Conservation (phyloP, 2,888 invertebrate species). For the Drymonia ruficornis region DNA sequence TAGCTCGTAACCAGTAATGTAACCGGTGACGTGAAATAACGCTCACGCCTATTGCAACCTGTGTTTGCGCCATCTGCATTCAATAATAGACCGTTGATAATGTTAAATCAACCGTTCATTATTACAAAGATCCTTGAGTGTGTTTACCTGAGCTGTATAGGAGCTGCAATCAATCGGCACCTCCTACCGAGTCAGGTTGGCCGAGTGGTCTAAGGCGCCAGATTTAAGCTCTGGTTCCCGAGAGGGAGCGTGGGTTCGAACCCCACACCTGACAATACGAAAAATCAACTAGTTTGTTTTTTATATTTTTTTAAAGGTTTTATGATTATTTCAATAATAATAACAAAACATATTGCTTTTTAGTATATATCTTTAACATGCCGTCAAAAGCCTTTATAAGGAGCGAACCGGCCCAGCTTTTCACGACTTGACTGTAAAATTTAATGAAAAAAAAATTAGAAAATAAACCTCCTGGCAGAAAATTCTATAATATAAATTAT, state of each 20-base stretch:
- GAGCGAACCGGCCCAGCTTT: too few relatives aligned
- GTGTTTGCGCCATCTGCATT: background rate
- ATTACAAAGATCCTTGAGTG: background rate
- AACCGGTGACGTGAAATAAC: too few relatives aligned
- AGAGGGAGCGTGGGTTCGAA: conserved; percentile 93
- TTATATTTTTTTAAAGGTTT: background rate
- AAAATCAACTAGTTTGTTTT: background rate
- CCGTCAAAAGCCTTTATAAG: too few relatives aligned
- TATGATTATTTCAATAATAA: background rate
- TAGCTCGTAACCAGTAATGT: too few relatives aligned
- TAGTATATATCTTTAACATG: background rate
- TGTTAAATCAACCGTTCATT: background rate
- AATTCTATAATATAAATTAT: too few relatives aligned
- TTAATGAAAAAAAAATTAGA: too few relatives aligned
- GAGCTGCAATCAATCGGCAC: conserved; percentile 2
- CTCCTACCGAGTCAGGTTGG: conserved; percentile 87
- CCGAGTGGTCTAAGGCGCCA: conserved; percentile 94
- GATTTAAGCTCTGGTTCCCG: conserved; percentile 93
- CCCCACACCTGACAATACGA: conserved; percentile 88
- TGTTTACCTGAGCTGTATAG: background rate
- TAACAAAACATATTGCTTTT: background rate
- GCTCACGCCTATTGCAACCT: too few relatives aligned
- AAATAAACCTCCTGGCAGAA: too few relatives aligned
- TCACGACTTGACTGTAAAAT: too few relatives aligned
- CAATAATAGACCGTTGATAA: background rate